These are phyloP conservation scores for Penaeus vannamei DNA, from an alignment of 1,140 invertebrate species.

Conservation along the genomic window DNA sequence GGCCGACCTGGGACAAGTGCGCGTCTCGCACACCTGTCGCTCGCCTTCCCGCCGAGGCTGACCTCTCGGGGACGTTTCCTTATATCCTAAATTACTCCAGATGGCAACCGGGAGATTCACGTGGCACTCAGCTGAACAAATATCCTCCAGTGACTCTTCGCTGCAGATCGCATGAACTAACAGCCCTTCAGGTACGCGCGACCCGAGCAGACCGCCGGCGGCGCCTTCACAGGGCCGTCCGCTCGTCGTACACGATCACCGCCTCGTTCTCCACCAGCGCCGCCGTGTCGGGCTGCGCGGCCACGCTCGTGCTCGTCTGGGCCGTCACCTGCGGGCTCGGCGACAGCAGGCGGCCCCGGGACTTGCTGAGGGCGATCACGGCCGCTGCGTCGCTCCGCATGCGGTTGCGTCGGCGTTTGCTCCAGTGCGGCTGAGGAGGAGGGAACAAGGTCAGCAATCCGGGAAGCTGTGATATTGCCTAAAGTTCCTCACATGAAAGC, in stretches of 20 bases:
- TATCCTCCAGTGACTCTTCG: too few species aligned
- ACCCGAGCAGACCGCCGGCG: neutral
- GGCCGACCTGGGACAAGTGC: too few species aligned
- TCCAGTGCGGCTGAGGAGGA: conserved; percentile 49
- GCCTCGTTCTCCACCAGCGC: conserved; percentile 53
- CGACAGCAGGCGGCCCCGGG: conserved; percentile 50
- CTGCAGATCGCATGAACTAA: neutral
- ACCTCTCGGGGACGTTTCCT: too few species aligned
- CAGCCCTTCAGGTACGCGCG: neutral
- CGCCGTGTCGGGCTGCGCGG: conserved; percentile 35
- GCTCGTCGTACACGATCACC: conserved; percentile 56
- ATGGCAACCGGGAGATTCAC: too few species aligned
- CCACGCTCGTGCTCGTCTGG: neutral
- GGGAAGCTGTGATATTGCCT: too few species aligned
- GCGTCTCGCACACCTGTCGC: too few species aligned
- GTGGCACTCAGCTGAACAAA: too few species aligned
- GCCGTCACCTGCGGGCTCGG: neutral
- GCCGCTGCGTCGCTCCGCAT: conserved; percentile 58
- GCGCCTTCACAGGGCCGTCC: conserved; percentile 47
- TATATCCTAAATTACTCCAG: too few species aligned
- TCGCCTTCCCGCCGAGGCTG: too few species aligned
- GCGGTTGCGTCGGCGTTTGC: conserved; percentile 49
- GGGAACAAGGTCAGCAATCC: neutral
- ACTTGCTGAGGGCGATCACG: conserved; percentile 55
- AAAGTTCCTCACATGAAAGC: too few species aligned